These are phyloP conservation scores for Florisuga fusca DNA, from an alignment of 2,797 vertebrate genomes.

Conservation along the genomic window DNA sequence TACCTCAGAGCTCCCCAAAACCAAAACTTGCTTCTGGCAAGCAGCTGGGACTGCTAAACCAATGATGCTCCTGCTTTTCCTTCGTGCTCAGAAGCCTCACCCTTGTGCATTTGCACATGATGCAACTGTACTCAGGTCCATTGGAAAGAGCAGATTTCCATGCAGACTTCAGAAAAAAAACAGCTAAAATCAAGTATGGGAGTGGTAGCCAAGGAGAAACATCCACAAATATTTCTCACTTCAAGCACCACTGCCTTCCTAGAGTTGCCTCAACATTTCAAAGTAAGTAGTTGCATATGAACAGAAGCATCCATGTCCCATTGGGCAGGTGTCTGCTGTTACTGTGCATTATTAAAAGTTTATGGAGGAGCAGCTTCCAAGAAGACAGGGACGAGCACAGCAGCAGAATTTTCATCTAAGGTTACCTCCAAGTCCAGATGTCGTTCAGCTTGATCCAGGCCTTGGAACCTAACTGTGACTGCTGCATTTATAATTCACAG, in stretches of 20 bases:
- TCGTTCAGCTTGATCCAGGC: not conserved
- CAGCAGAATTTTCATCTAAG: not conserved
- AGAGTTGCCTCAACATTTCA: not conserved
- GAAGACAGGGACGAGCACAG: not conserved
- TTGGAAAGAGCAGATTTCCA: not conserved
- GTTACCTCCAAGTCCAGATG: not conserved
- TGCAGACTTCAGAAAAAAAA: not conserved
- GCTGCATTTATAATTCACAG: not conserved
- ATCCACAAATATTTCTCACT: not conserved
- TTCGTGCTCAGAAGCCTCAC: not conserved
- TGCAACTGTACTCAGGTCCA: not conserved
- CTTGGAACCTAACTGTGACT: not conserved
- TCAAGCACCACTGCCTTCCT: not conserved
- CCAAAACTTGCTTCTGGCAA: not conserved
- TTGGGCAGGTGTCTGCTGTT: not conserved
- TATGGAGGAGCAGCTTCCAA: not conserved
- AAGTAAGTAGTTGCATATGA: not conserved
- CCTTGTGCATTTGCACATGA: not conserved
- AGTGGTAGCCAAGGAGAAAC: not conserved
- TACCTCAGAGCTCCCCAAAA: not conserved
- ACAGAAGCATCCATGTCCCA: not conserved
- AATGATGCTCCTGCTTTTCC: not conserved
- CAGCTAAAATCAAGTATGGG: not conserved
- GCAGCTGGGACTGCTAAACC: not conserved
- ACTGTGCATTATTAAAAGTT: slow-evolving; percentile 23